Evolutionary conservation across 2,888 invertebrate species (phyloP), one percentile per base, ranked within the genome.

Genomic region (Ametastegia equiseti): DNA sequence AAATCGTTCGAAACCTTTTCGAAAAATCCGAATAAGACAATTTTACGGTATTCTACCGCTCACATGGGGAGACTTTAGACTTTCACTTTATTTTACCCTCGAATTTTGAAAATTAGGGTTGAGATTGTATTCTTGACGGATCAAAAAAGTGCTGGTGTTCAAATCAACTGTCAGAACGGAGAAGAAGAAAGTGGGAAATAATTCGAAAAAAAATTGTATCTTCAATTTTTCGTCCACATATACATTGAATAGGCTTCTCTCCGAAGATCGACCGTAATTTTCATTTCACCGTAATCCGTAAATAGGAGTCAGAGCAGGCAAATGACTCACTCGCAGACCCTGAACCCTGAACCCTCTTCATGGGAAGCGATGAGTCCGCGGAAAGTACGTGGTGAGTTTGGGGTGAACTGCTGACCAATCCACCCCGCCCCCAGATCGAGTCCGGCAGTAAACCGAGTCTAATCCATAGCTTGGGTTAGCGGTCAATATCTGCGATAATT

Each of bases 281-380:
- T 54, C n/a, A 23, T 19, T 19, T 54, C 23, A 1, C 7, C 30
- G 60, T 30, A 30, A 60, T 60, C 30, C 9, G 60, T 30, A 15
- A 60, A 60, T 60, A 60, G 60, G 30, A 30, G 15, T 36, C 47
- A 15, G 19, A 71, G 47, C 30, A 27, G 71, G 42, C 45, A 71
- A 71, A 71, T 71, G 71, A 71, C 47, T 71, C 71, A 71, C 71
- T 47, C 47, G 15, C 71, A 47, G 45, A 30, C 71, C 27, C 27
- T n/a, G n/a, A n/a, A n/a, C 39, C n/a, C n/a, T n/a, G n/a, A 47
- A 71, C 71, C 71, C 71, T 71, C 47, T 67, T 39, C 67, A n/a
- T n/a, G 47, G 71, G 71, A 71, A 71, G 71, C 71, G 71, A 71
- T 71, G 71, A 71, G 71, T 71, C 69, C 71, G 71, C 30, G 71